phyloP scores from a whole-genome alignment of 2,888 invertebrate genomes.

The Drosophila diplacantha region DNA sequence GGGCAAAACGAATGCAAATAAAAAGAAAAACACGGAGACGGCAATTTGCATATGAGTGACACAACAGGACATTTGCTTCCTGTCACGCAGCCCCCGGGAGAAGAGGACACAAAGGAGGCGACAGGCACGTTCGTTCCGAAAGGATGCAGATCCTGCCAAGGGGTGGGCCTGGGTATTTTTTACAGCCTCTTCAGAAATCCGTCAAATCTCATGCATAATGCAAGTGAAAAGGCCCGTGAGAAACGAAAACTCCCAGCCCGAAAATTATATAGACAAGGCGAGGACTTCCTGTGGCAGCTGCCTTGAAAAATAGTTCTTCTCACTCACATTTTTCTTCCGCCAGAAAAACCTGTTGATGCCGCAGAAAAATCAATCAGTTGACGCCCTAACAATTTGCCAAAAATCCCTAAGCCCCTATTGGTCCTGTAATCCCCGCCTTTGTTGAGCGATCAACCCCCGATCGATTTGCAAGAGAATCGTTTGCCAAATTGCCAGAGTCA shows the following conservation, averaged over 20 bases:
- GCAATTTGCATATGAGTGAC: constrained; percentile 73
- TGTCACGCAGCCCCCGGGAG: constrained; percentile 55
- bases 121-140: constrained; percentile 53
- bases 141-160: constrained; percentile 18
- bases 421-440: constrained; percentile 24
- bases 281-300: constrained; percentile 13
- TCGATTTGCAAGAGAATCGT: constrained; percentile 49
- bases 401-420: constrained; percentile 30
- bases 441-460: constrained; percentile 55
- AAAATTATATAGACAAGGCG: constrained; percentile 34
- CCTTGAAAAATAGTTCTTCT: not conserved
- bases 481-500: constrained; percentile 64
- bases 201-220: constrained; percentile 62
- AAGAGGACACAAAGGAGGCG: constrained; percentile 36
- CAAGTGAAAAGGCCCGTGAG: constrained; percentile 64
- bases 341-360: not conserved
- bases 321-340: not conserved
- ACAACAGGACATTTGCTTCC: constrained; percentile 71
- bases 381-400: constrained; percentile 57
- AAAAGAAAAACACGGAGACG: constrained; percentile 41
- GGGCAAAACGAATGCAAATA: constrained; percentile 14
- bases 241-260: constrained; percentile 42
- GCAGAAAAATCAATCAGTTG: constrained; percentile 12
- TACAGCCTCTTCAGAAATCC: constrained; percentile 35
- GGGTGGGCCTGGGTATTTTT: constrained; percentile 11